phyloP scores from a whole-genome alignment of 2,888 invertebrate genomes.

The Aproaerema taeniolella region DNA sequence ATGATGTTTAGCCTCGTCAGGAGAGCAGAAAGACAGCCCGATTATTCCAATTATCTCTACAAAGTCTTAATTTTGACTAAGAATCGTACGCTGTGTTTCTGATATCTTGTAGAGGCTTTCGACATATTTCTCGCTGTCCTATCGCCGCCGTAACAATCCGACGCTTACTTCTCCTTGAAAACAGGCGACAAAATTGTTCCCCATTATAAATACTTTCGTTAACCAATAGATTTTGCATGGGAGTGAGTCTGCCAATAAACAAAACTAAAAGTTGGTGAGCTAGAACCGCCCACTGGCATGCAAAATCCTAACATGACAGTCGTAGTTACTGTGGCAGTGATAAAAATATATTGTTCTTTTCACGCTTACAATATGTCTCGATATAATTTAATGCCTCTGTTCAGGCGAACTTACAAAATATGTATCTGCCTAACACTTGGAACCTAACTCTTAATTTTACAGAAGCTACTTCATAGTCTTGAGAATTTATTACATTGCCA shows the following conservation, averaged over 20 bases:
- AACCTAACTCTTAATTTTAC: conserved; percentile 37
- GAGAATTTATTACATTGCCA: conserved; percentile 17
- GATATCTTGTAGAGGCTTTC: too few species aligned
- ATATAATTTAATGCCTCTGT: conserved; percentile 48
- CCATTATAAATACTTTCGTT: conserved; percentile 26
- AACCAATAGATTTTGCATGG: conserved; percentile 26
- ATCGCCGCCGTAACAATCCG: too few species aligned
- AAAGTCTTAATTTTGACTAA: too few species aligned
- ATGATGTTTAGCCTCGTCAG: too few species aligned
- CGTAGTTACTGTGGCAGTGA: conserved; percentile 66
- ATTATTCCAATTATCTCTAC: too few species aligned
- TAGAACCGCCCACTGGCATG: conserved; percentile 29
- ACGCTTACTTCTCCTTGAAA: too few species aligned
- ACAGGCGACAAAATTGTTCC: conserved; percentile 22
- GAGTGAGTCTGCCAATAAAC: conserved; percentile 18
- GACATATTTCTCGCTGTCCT: too few species aligned
- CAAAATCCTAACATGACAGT: conserved; percentile 31
- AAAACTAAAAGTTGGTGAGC: conserved; percentile 30
- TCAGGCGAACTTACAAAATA: conserved; percentile 54
- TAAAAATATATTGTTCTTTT: conserved; percentile 61
- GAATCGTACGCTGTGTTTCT: too few species aligned
- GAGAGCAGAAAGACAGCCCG: too few species aligned
- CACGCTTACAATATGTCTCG: conserved; percentile 37
- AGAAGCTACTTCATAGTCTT: conserved; percentile 35
- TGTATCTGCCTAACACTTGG: conserved; percentile 47